These are phyloP conservation scores for Odontamblyopus lacepedii DNA, from an alignment of 2,797 vertebrate species.

Conservation along the genomic window DNA sequence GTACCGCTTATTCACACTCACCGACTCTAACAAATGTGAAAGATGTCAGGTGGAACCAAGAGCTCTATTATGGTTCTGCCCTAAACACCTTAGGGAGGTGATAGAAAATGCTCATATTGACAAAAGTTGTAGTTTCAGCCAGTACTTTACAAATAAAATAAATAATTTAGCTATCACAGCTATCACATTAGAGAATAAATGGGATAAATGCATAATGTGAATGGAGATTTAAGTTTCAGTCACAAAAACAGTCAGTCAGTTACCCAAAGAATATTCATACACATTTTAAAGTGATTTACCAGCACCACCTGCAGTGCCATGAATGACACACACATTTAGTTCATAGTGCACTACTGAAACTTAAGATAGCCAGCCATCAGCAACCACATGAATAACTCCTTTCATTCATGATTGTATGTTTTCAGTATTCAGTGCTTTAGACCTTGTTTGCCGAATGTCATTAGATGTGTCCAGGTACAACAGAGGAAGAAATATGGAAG, in stretches of 20 bases:
- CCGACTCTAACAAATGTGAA: background rate
- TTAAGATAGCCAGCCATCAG: background rate
- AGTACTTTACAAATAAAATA: background rate
- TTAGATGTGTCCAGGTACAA: background rate
- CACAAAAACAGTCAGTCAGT: no score
- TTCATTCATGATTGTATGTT: background rate
- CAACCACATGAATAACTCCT: background rate
- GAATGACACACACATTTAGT: background rate
- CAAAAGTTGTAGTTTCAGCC: background rate
- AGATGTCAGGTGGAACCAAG: background rate
- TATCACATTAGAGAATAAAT: background rate
- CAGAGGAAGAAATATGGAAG: background rate
- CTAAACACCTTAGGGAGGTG: background rate
- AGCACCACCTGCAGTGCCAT: background rate
- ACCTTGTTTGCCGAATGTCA: background rate
- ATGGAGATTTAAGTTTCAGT: no score
- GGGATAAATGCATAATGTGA: background rate
- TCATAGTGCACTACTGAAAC: background rate
- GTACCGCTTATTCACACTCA: background rate
- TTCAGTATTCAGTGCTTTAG: conserved; percentile 2
- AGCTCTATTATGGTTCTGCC: background rate
- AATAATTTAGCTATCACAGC: no score
- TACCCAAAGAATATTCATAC: background rate
- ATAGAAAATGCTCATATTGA: no score
- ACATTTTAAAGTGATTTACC: background rate